These are phyloP conservation scores for Volucella inanis DNA, from an alignment of 2,888 invertebrate species.

Conservation along the genomic window DNA sequence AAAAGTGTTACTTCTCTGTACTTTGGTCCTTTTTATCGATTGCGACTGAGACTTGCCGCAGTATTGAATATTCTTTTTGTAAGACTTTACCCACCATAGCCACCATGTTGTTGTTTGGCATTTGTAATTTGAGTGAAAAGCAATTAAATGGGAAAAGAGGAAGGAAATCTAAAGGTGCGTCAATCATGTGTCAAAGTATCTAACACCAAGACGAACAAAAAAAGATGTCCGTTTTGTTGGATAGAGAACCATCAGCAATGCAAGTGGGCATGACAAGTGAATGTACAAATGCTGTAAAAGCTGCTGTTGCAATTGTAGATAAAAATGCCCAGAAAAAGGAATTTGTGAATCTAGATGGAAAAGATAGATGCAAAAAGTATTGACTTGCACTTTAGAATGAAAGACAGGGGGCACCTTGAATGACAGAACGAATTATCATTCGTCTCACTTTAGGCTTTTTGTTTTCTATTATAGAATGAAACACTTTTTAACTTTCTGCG, in stretches of 20 bases:
- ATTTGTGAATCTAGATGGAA: too few species aligned
- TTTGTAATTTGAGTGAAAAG: slow-evolving; percentile 31
- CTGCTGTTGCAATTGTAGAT: too few species aligned
- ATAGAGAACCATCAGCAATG: background rate
- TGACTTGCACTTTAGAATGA: too few species aligned
- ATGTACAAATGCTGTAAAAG: background rate
- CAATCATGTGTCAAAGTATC: slow-evolving; percentile 30
- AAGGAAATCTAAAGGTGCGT: slow-evolving; percentile 12
- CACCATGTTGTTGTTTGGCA: slow-evolving; percentile 5
- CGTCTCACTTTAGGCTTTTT: too few species aligned
- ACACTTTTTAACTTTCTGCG: too few species aligned
- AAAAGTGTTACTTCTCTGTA: background rate
- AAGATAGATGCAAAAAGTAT: too few species aligned
- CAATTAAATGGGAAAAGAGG: slow-evolving; percentile 20
- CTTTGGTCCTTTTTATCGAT: slow-evolving; percentile 6
- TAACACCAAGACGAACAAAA: background rate
- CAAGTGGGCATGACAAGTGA: background rate
- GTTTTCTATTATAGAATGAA: too few species aligned
- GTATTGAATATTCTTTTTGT: background rate
- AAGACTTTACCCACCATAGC: background rate
- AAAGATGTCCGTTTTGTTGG: background rate
- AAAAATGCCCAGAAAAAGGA: too few species aligned
- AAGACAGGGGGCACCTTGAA: too few species aligned
- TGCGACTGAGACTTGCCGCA: background rate
- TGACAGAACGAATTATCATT: too few species aligned